phyloP scores from a whole-genome alignment of 2,797 vertebrate genomes.

The Columba guinea region DNA sequence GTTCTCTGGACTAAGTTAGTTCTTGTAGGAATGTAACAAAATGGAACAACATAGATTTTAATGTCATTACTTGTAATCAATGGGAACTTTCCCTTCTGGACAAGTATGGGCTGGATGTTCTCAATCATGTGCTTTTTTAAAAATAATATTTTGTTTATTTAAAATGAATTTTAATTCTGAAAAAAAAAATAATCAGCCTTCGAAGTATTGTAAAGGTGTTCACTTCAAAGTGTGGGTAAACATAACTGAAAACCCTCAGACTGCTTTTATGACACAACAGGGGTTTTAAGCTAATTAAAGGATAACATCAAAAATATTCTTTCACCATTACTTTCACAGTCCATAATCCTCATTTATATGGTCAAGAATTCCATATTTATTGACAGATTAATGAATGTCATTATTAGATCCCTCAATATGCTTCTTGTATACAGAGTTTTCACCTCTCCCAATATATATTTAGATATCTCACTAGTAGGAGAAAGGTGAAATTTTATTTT shows the following conservation, averaged over 20 bases:
- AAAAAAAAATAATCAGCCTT: neutral
- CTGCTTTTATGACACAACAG: neutral
- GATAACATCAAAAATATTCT: neutral
- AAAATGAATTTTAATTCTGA: neutral
- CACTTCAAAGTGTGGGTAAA: neutral
- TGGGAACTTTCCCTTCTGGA: neutral
- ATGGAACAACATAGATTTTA: neutral
- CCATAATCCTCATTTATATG: neutral
- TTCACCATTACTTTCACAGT: neutral
- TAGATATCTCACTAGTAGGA: neutral
- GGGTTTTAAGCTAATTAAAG: neutral
- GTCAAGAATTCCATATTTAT: neutral
- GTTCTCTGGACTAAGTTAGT: neutral
- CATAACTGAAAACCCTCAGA: neutral
- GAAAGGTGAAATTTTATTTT: neutral
- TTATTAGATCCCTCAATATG: neutral
- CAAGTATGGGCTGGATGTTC: accelerated
- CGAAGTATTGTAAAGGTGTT: neutral
- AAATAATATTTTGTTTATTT: neutral
- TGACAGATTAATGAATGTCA: neutral
- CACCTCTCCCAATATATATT: neutral
- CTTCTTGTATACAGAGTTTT: neutral
- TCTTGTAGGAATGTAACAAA: neutral
- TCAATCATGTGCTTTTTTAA: neutral
- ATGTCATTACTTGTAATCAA: accelerated